Conservation (phyloP, 2,888 invertebrate species). For the Coecobrya sp. region DNA sequence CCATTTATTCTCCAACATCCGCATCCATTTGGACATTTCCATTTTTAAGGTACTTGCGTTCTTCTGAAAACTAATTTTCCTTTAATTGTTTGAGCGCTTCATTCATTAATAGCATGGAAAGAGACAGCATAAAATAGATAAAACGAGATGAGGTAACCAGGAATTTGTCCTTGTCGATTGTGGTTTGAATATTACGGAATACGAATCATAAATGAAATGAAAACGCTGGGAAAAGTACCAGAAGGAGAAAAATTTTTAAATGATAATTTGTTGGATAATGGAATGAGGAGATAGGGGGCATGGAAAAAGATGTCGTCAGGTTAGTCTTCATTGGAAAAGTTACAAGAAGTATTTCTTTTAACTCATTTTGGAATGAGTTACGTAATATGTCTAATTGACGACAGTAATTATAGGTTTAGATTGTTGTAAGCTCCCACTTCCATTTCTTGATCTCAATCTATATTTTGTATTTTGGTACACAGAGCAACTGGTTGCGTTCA, state of each 20-base stretch:
- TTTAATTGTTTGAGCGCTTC: neutral
- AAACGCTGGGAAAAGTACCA: constrained; percentile 18
- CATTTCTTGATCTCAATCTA: too few species aligned
- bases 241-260: neutral
- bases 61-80: neutral
- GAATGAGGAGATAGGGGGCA: neutral
- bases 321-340: neutral
- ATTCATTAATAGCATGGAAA: neutral
- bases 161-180: neutral
- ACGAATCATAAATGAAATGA: neutral
- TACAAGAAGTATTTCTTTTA: neutral
- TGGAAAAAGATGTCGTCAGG: neutral
- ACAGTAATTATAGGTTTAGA: neutral
- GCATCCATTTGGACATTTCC: neutral
- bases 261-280: neutral
- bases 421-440: neutral
- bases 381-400: neutral
- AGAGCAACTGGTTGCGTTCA: neutral
- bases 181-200: neutral
- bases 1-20: neutral
- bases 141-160: neutral
- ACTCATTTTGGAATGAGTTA: neutral
- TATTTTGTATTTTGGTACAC: too few species aligned
- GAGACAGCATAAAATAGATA: neutral
- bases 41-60: neutral